Percentiles rank a stretch among this genome's conserved stretches.
Evolutionary conservation across 2,113 vertebrate genomes (phyloP).

Genomic region (Lutjanus erythropterus): DNA sequence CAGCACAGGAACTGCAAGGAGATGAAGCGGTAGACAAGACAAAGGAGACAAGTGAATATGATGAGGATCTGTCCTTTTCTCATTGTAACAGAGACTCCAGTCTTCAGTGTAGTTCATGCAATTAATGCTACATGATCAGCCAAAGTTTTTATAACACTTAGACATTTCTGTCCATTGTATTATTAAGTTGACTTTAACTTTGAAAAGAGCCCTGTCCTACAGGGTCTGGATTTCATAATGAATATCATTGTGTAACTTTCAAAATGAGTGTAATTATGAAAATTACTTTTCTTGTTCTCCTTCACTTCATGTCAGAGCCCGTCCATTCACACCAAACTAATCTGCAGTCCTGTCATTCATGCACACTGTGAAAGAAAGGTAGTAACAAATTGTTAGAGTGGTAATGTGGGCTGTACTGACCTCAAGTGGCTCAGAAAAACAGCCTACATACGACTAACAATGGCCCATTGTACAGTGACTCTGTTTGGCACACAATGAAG

Average conservation of each 20-base stretch:
- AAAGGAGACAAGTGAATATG: no score
- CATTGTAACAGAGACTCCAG: no score
- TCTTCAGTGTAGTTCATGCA: no score
- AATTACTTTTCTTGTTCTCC: neutral
- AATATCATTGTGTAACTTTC: neutral
- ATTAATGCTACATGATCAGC: no score
- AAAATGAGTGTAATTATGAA: neutral
- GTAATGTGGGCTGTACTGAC: slow-evolving; percentile 63
- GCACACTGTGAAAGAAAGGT: neutral
- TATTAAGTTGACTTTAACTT: neutral
- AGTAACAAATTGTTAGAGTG: neutral
- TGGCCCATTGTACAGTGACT: slow-evolving; percentile 58
- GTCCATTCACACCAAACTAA: slow-evolving; percentile 29
- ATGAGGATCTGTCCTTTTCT: no score
- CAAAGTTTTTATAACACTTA: no score
- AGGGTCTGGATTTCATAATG: neutral
- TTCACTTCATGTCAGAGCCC: slow-evolving; percentile 10
- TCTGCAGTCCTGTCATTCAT: slow-evolving; percentile 30
- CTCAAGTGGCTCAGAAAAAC: slow-evolving; percentile 66
- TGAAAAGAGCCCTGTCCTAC: neutral
- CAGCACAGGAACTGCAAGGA: no score
- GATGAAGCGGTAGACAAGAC: no score
- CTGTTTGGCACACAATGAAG: slow-evolving; percentile 56
- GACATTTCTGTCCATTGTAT: no score
- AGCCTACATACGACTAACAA: slow-evolving; percentile 58